A percentile compares a stretch with the other conserved stretches of the same genome.
Evolutionary conservation across 2,888 invertebrate species (phyloP).

Genomic region (Ligdia adustata): DNA sequence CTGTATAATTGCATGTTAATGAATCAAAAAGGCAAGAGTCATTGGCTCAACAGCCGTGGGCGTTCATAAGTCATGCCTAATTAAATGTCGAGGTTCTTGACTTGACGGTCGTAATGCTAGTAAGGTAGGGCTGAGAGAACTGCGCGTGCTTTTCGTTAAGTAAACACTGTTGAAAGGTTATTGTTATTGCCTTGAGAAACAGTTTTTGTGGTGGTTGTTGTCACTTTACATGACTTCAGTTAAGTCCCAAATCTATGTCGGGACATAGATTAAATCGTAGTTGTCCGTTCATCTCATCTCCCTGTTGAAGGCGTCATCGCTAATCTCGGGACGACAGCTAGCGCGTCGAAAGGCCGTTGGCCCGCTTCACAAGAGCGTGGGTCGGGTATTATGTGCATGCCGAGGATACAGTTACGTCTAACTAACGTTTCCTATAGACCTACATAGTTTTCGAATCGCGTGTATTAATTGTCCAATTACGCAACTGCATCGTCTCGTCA

Average conservation of each 20-base stretch:
- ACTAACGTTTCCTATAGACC: constrained; percentile 60
- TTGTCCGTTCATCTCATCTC: constrained; percentile 9
- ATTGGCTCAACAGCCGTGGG: constrained; percentile 67
- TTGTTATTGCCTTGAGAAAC: too few relatives aligned
- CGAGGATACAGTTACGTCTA: constrained; percentile 61
- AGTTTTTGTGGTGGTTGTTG: too few relatives aligned
- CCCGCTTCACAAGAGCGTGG: constrained; percentile 68
- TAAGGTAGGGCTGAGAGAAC: constrained; percentile 20
- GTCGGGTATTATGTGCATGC: constrained; percentile 61
- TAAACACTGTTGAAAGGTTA: constrained; percentile 14
- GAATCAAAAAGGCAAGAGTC: constrained; percentile 71
- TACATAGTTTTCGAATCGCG: constrained; percentile 62
- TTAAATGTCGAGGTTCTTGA: constrained; percentile 76
- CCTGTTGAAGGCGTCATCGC: constrained; percentile 41
- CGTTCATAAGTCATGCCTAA: constrained; percentile 75
- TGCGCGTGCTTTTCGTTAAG: constrained; percentile 15
- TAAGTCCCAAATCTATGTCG: neutral
- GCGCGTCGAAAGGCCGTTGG: constrained; percentile 67
- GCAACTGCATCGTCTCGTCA: constrained; percentile 67
- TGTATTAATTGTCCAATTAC: constrained; percentile 72
- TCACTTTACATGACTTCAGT: neutral
- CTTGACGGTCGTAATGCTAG: constrained; percentile 50
- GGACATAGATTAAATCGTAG: neutral
- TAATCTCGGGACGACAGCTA: constrained; percentile 56
- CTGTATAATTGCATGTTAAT: constrained; percentile 59